Base-by-base conservation (phyloP, 2,113 vertebrate genomes). In the Marmota flaviventris region DNA sequence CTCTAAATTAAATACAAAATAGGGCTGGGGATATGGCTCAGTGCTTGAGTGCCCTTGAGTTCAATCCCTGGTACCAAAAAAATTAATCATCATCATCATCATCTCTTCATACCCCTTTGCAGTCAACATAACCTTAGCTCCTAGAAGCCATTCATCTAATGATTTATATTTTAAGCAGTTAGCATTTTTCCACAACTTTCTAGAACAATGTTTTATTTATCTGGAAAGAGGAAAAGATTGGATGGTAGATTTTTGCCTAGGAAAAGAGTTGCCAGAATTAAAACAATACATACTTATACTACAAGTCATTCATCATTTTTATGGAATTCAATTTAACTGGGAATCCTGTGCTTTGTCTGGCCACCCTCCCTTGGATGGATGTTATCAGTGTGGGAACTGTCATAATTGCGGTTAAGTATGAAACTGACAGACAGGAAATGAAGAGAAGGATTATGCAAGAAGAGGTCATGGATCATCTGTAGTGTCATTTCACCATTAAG, bases 111-210 rank as follows among this genome's bases (percentile, higher is more conserved):
- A 11, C 39, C 14, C 16, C 34, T 29, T 87, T 85, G 4, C n/a
- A 82, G 53, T 18, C 17, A 73, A 53, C 4, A 58, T 65, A 32
- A 45, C 10, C 73, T 17, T 27, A 51, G 37, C 18, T 83, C n/a
- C n/a, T 81, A 13, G 34, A 65, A 91, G 65, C 45, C 10, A 77
- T 13, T 84, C 17, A 90, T 45, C 27, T 86, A 8, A 79, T 25
- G 61, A 34, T 63, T 92, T 78, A 22, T 56, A 75, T 78, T 89
- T 94, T 87, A 84, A 94, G 65, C 32, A 90, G 45, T 77, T 65
- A 67, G 18, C 13, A 82, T 53, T 65, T 7, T 77, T 76, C n/a
- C 34, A 87, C 1, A 89, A 84, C 25, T 89, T 90, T 86, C 24
- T 73, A 56, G 29, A 96, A 67, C 12, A 87, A 83, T 61, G 16